Conservation (phyloP, 2,113 vertebrate genomes). For the Tetrax tetrax region DNA sequence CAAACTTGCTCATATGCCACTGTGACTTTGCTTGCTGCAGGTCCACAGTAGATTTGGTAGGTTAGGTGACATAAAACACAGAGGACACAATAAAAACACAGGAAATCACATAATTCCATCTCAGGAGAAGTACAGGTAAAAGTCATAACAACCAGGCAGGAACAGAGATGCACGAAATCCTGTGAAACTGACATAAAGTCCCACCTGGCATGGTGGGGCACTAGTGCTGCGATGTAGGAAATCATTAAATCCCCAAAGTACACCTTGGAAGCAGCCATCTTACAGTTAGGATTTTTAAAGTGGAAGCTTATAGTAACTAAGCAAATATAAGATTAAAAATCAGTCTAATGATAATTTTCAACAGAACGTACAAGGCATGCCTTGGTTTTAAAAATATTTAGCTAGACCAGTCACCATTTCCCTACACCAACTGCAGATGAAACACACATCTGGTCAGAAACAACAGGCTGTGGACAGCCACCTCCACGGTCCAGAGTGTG, state of each 20-base stretch:
- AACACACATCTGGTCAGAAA: background rate
- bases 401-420: background rate
- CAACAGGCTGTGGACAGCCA: background rate
- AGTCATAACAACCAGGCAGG: background rate
- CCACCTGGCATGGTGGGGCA: background rate
- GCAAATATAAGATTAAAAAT: background rate
- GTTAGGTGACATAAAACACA: background rate
- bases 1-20: background rate
- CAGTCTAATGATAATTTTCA: background rate
- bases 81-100: background rate
- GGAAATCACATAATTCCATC: background rate
- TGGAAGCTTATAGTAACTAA: background rate
- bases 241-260: background rate
- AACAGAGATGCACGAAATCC: background rate
- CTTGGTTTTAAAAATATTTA: background rate
- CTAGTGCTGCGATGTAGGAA: background rate
- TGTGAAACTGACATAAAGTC: background rate
- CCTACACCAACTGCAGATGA: background rate
- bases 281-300: background rate
- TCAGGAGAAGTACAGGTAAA: background rate
- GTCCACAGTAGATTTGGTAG: background rate
- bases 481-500: background rate
- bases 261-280: background rate
- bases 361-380: background rate
- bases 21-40: background rate